Evolutionary conservation across 2,797 vertebrate genomes (phyloP), one percentile per base, ranked within the genome.

Genomic region (Acanthornis magna): DNA sequence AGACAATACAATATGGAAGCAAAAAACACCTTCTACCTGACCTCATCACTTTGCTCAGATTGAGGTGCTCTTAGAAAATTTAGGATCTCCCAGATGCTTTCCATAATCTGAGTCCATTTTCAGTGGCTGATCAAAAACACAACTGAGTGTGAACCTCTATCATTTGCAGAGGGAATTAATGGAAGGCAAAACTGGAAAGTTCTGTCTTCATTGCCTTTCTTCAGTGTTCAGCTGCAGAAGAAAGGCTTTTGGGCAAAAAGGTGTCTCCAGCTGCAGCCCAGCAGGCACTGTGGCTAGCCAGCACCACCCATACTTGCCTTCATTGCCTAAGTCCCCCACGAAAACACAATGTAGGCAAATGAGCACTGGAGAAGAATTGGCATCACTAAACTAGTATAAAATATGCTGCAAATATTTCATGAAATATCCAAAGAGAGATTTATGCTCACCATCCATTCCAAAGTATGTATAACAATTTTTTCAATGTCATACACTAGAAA

Each of bases 361-460:
- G 8, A 78, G 32, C 21, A 34, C 10, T 51, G 13, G 3, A 43
- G 48, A 54, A 77, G 15, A 70, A 73, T 0, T 76, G 42, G 9
- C 45, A 82, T 36, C 26, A 34, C 66, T 90, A 48, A 85, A 34
- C 21, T 45, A 43, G 15, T 61, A 76, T 91, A 70, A 96, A 91
- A 79, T 67, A 73, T 4, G 40, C 26, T 78, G 16, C 47, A 86
- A 88, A 57, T 95, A 76, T 79, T 90, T 95, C 19, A 70, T 70
- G 10, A 79, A 54, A 57, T 71, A 66, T 75, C 71, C 34, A 60
- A 74, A 76, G 40, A 43, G 34, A 94, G 38, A 93, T 94, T 93
- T 87, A 91, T 5, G 1, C 55, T 70, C 63, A 61, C 60, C 22
- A 50, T 85, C 26, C 42, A 30, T 86, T 73, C 67, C 43, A 36